phyloP scores from a whole-genome alignment of 2,888 invertebrate genomes.

The Synanthedon myopaeformis region DNA sequence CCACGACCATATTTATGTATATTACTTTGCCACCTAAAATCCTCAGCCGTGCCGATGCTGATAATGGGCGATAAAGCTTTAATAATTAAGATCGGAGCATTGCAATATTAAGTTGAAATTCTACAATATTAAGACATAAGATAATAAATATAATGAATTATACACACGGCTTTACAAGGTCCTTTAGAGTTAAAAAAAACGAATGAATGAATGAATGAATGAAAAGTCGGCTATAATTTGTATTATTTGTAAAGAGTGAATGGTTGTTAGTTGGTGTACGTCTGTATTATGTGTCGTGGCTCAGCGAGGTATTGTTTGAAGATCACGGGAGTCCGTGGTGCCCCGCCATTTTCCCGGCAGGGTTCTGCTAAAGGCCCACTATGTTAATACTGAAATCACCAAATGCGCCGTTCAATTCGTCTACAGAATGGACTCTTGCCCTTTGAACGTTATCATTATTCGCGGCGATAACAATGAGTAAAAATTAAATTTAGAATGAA shows the following conservation, averaged over 20 bases:
- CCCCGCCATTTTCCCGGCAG: slow-evolving; percentile 63
- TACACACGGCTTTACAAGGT: too few species aligned
- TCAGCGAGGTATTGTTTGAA: slow-evolving; percentile 42
- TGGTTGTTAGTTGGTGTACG: slow-evolving; percentile 27
- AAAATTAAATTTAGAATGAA: too few species aligned
- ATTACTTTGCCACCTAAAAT: too few species aligned
- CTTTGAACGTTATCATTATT: slow-evolving; percentile 40
- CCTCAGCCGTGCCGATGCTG: too few species aligned
- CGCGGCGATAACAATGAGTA: slow-evolving; percentile 13
- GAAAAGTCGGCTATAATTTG: slow-evolving; percentile 60
- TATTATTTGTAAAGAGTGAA: slow-evolving; percentile 65
- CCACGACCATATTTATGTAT: too few species aligned
- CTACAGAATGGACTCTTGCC: slow-evolving; percentile 39
- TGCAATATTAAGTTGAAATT: too few species aligned
- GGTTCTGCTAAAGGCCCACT: slow-evolving; percentile 60
- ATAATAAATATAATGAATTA: too few species aligned
- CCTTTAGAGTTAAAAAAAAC: too few species aligned
- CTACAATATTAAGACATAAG: too few species aligned
- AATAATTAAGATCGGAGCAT: too few species aligned
- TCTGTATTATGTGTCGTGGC: slow-evolving; percentile 34
- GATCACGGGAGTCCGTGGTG: slow-evolving; percentile 56
- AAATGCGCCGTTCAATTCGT: slow-evolving; percentile 47
- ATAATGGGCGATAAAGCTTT: too few species aligned
- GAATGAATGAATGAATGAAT: slow-evolving; percentile 3
- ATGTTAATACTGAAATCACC: slow-evolving; percentile 54